Evolutionary conservation across 2,113 vertebrate genomes (phyloP).

Genomic region (Pterocles gutturalis): DNA sequence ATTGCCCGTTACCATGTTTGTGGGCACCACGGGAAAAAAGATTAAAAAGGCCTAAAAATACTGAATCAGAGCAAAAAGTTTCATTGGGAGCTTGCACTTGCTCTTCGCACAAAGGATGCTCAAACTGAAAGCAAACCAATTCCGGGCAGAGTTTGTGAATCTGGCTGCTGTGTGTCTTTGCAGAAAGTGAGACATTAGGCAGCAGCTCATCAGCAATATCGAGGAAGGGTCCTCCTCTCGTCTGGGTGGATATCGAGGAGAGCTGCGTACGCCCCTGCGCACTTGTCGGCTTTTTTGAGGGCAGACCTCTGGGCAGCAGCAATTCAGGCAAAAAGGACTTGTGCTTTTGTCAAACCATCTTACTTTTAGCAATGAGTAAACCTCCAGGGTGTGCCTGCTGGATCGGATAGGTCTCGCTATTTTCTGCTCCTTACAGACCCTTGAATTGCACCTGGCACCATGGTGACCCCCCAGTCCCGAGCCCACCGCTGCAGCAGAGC

Average conservation of each 20-base stretch:
- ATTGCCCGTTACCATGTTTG: not conserved
- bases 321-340: too few species aligned
- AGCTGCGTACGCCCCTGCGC: not conserved
- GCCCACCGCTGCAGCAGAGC: not conserved
- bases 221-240: not conserved
- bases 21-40: not conserved
- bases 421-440: not conserved
- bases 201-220: not conserved
- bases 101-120: not conserved
- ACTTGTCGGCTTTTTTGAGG: not conserved
- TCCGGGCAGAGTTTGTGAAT: not conserved
- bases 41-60: not conserved
- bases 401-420: fast-evolving
- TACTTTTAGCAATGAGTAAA: not conserved
- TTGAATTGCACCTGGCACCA: fast-evolving
- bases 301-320: not conserved
- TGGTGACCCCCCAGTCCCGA: not conserved
- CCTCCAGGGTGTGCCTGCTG: not conserved
- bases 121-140: not conserved
- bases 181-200: not conserved
- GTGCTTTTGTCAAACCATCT: too few species aligned
- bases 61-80: not conserved
- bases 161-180: not conserved
- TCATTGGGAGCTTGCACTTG: not conserved
- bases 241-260: not conserved